Percentiles rank a stretch among this genome's conserved stretches.
Conservation (phyloP, 2,797 vertebrate species). For the Epinephelus malabaricus region DNA sequence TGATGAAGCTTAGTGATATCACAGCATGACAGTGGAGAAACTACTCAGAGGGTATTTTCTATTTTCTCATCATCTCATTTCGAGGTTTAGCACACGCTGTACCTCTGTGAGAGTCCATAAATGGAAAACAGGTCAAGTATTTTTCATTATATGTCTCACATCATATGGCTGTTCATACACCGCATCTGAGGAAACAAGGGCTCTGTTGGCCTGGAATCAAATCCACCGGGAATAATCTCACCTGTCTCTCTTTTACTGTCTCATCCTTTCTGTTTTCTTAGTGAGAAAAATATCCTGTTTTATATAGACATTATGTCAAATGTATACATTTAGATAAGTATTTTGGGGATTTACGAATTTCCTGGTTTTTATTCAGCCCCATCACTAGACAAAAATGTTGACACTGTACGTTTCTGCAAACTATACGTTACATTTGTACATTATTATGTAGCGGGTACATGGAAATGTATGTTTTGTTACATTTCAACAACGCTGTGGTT, state of each 20-base stretch:
- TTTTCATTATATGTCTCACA: not conserved
- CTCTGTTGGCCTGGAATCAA: not conserved
- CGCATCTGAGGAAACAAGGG: not conserved
- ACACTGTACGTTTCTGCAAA: too few species aligned
- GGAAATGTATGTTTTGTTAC: too few species aligned
- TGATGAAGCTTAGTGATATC: slow-evolving; percentile 3
- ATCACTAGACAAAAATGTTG: too few species aligned
- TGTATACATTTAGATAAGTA: not conserved
- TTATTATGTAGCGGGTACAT: too few species aligned
- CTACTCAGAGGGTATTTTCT: not conserved
- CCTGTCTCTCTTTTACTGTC: too few species aligned
- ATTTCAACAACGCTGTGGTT: too few species aligned
- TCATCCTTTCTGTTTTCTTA: not conserved
- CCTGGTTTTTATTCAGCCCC: too few species aligned
- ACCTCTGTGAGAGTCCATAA: not conserved
- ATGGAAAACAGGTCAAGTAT: slow-evolving; percentile 9
- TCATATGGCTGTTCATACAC: not conserved
- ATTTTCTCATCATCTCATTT: not conserved
- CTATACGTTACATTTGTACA: too few species aligned
- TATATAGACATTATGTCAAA: not conserved
- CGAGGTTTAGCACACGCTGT: not conserved
- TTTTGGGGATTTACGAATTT: not conserved
- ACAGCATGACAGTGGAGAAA: slow-evolving; percentile 8
- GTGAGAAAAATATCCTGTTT: not conserved
- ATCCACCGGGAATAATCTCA: not conserved